Evolutionary conservation across 2,113 vertebrate genomes (phyloP), one percentile per base, ranked within the genome.

Genomic region (Aythya baeri): DNA sequence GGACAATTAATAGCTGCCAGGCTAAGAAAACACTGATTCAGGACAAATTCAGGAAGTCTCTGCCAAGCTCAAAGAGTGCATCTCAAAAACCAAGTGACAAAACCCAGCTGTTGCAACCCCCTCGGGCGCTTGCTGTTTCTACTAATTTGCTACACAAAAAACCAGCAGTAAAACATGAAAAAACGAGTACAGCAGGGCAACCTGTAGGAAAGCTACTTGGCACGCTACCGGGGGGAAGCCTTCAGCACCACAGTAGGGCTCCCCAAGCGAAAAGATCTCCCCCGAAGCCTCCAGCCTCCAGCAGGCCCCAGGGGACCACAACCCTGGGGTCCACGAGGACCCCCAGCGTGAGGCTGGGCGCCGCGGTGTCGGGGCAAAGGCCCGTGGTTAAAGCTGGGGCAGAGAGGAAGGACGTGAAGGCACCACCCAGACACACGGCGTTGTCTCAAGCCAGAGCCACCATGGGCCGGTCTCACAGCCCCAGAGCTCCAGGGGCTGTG

Each of bases 111-210:
- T 36, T 22, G 59, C 93, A 86, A 46, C 58, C 72, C 7, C 73
- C 71, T 65, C 11, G 0, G 11, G 44, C 13, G 8, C n/a, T 20
- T 36, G 25, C 78, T 57, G 18, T 58, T 57, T 74, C 78, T 73
- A 54, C 68, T 43, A 21, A 41, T 84, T 72, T n/a, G 38, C 59
- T 62, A 16, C 54, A 21, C 20, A 89, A 87, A 68, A 97, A 83
- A 9, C 1, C 71, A 57, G 58, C 14, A 17, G 17, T 31, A 76
- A 95, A 83, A 31, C 78, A 78, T 17, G 81, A 44, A 3, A 70
- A 58, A 32, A 17, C 4, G 2, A 7, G 11, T 1, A 2, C 1
- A 1, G 26, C 57, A 15, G 63, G 17, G 55, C 58, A 61, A 25
- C 17, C 38, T 5, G 4, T 31, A 57, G 86, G 55, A 76, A 93